Conservation (phyloP, 2,888 invertebrate species). For the Yponomeuta malinellus region DNA sequence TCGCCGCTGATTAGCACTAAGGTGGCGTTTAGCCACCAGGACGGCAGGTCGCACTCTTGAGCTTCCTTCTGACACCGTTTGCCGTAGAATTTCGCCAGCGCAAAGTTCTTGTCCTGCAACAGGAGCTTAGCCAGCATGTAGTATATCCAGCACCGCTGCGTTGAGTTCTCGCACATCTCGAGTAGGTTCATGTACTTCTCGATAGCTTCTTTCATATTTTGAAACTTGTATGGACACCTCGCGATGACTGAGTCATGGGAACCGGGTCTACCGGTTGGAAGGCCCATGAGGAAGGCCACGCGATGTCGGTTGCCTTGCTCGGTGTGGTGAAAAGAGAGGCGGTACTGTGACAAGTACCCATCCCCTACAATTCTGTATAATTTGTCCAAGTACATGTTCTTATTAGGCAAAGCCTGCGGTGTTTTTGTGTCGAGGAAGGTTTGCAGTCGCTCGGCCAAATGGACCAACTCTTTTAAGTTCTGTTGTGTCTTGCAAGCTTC, state of each 20-base stretch:
- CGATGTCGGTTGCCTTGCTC: constrained; percentile 63
- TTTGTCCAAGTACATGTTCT: constrained; percentile 56
- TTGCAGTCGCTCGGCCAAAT: constrained; percentile 66
- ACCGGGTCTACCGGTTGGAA: constrained; percentile 56
- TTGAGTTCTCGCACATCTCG: constrained; percentile 66
- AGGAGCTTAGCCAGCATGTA: constrained; percentile 61
- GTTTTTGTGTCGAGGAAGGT: constrained; percentile 58
- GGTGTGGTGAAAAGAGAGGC: constrained; percentile 60
- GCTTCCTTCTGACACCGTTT: constrained; percentile 64
- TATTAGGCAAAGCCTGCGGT: constrained; percentile 58
- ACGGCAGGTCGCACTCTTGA: constrained; percentile 46
- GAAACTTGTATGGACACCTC: constrained; percentile 61
- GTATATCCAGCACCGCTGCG: constrained; percentile 67
- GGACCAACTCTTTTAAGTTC: constrained; percentile 56
- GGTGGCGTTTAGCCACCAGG: constrained; percentile 66
- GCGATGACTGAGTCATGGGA: constrained; percentile 70
- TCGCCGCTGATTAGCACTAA: constrained; percentile 66
- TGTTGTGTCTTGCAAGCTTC: background rate
- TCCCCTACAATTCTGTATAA: constrained; percentile 63
- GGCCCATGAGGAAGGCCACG: constrained; percentile 64
- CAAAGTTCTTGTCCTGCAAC: constrained; percentile 60
- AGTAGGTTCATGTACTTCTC: constrained; percentile 46
- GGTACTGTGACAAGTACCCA: constrained; percentile 57
- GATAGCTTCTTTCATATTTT: constrained; percentile 55
- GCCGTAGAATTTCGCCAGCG: constrained; percentile 62